phyloP scores from a whole-genome alignment of 2,113 vertebrate genomes.

The Dasyornis broadbenti region DNA sequence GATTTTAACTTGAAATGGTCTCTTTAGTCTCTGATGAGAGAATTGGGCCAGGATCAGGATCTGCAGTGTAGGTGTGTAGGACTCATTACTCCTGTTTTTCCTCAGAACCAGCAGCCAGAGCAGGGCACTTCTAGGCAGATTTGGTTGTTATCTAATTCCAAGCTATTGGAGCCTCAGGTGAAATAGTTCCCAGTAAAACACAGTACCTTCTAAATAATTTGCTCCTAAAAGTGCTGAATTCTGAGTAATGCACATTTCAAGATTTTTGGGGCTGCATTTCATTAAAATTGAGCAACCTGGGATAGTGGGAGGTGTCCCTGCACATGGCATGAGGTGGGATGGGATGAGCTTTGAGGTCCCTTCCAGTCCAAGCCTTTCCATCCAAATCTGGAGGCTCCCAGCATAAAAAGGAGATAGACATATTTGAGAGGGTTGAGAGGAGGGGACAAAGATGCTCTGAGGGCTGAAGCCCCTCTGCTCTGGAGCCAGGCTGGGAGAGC shows the following conservation, averaged over 20 bases:
- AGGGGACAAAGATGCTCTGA: background rate
- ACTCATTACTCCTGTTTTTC: background rate
- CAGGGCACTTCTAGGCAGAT: background rate
- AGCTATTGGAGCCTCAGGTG: background rate
- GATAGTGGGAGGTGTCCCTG: background rate
- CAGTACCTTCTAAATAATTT: background rate
- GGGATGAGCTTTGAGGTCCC: background rate
- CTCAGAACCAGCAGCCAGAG: background rate
- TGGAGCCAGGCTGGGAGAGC: background rate
- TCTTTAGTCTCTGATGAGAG: background rate
- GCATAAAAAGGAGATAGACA: background rate
- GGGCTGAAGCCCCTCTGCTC: background rate
- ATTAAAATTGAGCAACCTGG: background rate
- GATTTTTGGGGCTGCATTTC: background rate
- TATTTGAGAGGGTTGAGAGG: accelerated
- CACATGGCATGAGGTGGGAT: background rate
- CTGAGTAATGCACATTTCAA: background rate
- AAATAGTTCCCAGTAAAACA: background rate
- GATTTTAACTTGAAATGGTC: background rate
- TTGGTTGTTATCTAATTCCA: background rate
- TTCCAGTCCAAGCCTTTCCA: background rate
- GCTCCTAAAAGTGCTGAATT: background rate
- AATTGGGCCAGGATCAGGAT: background rate
- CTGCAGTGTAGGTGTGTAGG: background rate
- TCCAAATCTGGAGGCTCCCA: background rate